These are phyloP conservation scores for Petrocephalus schoutedeni DNA, from an alignment of 2,797 vertebrate genomes.

Conservation along the genomic window DNA sequence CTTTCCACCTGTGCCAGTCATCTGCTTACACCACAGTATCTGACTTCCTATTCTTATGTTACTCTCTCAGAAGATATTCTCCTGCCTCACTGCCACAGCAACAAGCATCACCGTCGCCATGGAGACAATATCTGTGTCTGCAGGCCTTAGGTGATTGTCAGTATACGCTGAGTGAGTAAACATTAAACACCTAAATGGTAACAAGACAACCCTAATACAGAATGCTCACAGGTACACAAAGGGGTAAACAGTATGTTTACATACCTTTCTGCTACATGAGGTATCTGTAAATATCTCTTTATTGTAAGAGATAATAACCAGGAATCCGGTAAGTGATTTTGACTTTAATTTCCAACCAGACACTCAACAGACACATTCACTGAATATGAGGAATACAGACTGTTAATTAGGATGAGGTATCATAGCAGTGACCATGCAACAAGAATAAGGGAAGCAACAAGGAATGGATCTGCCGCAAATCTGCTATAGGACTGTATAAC, in stretches of 20 bases:
- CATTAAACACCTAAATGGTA: neutral
- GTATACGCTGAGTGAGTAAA: neutral
- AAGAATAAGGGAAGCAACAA: neutral
- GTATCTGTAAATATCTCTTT: neutral
- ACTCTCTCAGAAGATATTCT: neutral
- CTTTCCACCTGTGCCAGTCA: neutral
- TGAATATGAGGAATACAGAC: neutral
- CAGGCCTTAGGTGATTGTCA: slow-evolving; percentile 23
- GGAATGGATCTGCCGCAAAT: neutral
- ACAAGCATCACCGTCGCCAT: slow-evolving; percentile 38
- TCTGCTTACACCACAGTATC: neutral
- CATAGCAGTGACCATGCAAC: neutral
- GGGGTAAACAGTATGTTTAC: neutral
- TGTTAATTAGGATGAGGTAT: neutral
- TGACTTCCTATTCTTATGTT: neutral
- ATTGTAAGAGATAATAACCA: neutral
- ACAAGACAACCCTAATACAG: slow-evolving; percentile 21
- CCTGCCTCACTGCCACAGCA: slow-evolving; percentile 27
- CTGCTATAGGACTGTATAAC: neutral
- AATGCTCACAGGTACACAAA: slow-evolving; percentile 20
- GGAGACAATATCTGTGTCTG: slow-evolving; percentile 31
- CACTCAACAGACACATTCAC: neutral
- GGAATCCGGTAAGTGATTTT: neutral
- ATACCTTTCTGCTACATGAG: neutral
- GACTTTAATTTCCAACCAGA: neutral